Conservation (phyloP, 1,140 invertebrate genomes). For the Bombus consobrinus region DNA sequence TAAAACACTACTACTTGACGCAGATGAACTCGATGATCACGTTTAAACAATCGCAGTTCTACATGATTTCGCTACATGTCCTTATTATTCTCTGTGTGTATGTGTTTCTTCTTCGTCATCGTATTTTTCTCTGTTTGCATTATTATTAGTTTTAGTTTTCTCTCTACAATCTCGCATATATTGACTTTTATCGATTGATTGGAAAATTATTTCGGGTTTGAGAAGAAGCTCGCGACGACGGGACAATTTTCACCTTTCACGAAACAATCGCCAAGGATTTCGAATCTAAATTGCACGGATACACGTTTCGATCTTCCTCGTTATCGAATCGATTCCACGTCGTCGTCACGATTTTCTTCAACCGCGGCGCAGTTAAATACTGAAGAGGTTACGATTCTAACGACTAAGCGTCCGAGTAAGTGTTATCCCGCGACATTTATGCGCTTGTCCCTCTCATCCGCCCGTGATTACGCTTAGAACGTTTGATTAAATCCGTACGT, state of each 20-base stretch:
- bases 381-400: slow-evolving; percentile 47
- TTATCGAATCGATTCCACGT: background rate
- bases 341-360: slow-evolving; percentile 29
- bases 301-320: background rate
- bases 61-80: slow-evolving; percentile 19
- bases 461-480: slow-evolving; percentile 55
- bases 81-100: slow-evolving; percentile 1
- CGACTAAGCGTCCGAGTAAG: slow-evolving; percentile 44
- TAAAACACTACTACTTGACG: slow-evolving; percentile 52
- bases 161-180: slow-evolving; percentile 33
- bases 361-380: slow-evolving; percentile 39
- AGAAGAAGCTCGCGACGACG: slow-evolving; percentile 23
- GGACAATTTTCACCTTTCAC: background rate
- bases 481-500: slow-evolving; percentile 58
- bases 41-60: slow-evolving; percentile 39
- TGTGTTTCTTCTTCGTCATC: background rate
- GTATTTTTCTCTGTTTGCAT: background rate
- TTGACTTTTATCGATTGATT: slow-evolving; percentile 51
- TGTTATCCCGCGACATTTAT: slow-evolving; percentile 32
- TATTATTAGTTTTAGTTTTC: background rate
- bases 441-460: slow-evolving; percentile 29
- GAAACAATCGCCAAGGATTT: background rate
- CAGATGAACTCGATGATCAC: slow-evolving; percentile 50
- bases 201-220: slow-evolving; percentile 21
- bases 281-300: background rate